Evolutionary conservation across 2,113 vertebrate species (phyloP), one percentile per base, ranked within the genome.

Genomic region (Hippocampus comes): DNA sequence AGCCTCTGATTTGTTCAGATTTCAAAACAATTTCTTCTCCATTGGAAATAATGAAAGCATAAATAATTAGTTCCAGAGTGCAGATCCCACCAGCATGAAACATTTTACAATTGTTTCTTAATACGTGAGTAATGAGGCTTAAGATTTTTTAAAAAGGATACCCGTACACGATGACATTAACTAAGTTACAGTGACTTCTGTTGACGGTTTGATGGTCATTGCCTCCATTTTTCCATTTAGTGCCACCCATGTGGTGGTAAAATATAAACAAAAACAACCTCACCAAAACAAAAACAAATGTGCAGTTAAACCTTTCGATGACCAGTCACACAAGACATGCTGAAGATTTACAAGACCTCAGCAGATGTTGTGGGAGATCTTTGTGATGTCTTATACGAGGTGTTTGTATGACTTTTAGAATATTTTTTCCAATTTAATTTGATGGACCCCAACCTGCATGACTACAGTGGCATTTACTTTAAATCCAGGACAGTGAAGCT

Each of bases 1-100:
- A 64, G 42, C 3, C 14, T 30, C 25, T 60, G 57, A 60, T 60
- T 60, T 60, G 14, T 6, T 27, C 25, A 30, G 3, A 59, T 59
- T 59, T 59, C 56, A 59, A 59, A 59, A 59, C 53, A 59, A 18
- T 61, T 17, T 34, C 14, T 59, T 30, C 57, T 59, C 57, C 57
- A 59, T 59, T 59, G 25, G 25, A 59, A 59, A 59, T 25, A 59
- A 27, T 59, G 25, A 20, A 27, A 30, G 23, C 27, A 59, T 21
- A 21, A 53, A 53, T 53, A 53, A 53, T 53, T 20, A 53, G 18
- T 53, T 53, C 20, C 23, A 27, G 57, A 30, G 5, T 27, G 27
- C 2, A 59, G 11, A 27, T 27, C 25, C 15, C 5, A 1, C 12
- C 14, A 30, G 15, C 25, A 27, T 25, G 15, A 59, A 59, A 56